Conservation (phyloP, 2,888 invertebrate species). For the Gortyna flavago region DNA sequence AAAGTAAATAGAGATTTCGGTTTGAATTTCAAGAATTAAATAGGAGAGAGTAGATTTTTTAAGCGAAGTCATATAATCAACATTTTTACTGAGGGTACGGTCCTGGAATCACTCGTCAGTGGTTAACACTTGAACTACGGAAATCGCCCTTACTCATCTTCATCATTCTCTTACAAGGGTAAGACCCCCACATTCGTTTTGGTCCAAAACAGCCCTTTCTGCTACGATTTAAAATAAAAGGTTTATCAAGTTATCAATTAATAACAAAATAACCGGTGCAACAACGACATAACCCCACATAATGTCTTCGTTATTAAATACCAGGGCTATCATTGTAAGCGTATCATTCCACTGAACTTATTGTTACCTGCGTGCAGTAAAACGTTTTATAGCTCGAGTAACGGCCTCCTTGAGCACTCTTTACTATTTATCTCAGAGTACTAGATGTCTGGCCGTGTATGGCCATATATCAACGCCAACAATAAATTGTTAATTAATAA, state of each 20-base stretch:
- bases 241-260: constrained; percentile 1
- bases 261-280: not conserved
- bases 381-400: constrained; percentile 71
- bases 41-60: not conserved
- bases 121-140: not conserved
- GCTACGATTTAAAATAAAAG: not conserved
- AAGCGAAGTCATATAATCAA: not conserved
- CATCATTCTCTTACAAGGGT: too few relatives aligned
- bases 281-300: constrained; percentile 13
- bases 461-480: constrained; percentile 55
- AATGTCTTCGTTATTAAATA: constrained; percentile 59
- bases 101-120: not conserved
- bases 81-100: not conserved
- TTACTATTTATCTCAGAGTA: constrained; percentile 67
- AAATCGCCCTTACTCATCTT: not conserved
- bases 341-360: constrained; percentile 49
- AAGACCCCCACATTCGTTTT: not conserved
- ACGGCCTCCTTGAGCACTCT: constrained; percentile 67
- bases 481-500: constrained; percentile 58
- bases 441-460: constrained; percentile 54
- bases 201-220: not conserved
- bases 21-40: constrained; percentile 15
- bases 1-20: constrained; percentile 26
- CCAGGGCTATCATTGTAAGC: constrained; percentile 49
- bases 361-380: constrained; percentile 67